phyloP scores from a whole-genome alignment of 2,888 invertebrate species.

The Danaus chrysippus region DNA sequence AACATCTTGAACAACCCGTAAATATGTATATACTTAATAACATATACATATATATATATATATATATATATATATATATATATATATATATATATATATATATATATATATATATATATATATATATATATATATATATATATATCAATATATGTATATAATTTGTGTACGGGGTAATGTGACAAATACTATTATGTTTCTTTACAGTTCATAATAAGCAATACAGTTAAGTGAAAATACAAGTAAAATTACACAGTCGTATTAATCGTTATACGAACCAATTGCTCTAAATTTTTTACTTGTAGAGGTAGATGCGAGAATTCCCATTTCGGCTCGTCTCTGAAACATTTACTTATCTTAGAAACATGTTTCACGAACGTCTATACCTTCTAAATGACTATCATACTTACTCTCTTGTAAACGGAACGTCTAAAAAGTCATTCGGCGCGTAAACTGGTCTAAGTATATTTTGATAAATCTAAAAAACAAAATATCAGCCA shows the following conservation, averaged over 20 bases:
- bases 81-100: too few relatives aligned
- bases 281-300: conserved; percentile 89
- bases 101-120: too few relatives aligned
- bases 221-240: too few relatives aligned
- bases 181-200: too few relatives aligned
- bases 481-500: conserved; percentile 40
- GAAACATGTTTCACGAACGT: background rate
- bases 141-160: too few relatives aligned
- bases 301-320: conserved; percentile 91
- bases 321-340: conserved; percentile 89
- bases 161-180: too few relatives aligned
- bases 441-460: conserved; percentile 97
- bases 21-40: too few relatives aligned
- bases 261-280: conserved; percentile 78
- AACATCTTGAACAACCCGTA: too few relatives aligned
- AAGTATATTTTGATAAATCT: conserved; percentile 93
- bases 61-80: too few relatives aligned
- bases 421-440: conserved; percentile 92
- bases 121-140: too few relatives aligned
- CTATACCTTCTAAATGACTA: background rate
- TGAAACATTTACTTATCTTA: conserved; percentile 47
- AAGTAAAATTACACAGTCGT: background rate
- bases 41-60: too few relatives aligned
- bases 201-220: too few relatives aligned
- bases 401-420: conserved; percentile 64